These are phyloP conservation scores for Channallabes apus DNA, from an alignment of 2,797 vertebrate species.

Conservation along the genomic window DNA sequence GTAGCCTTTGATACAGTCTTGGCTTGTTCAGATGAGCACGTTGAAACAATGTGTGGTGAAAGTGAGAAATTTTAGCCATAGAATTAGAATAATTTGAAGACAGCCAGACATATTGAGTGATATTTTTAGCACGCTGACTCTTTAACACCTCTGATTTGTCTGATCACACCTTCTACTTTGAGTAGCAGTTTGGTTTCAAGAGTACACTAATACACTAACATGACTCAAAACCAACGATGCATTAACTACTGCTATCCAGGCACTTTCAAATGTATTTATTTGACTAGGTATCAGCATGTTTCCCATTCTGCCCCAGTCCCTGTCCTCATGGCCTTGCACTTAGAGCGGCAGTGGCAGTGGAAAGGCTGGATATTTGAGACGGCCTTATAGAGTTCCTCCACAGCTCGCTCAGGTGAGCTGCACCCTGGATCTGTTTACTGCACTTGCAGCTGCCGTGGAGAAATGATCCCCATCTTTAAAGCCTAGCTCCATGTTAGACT, in stretches of 20 bases:
- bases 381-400: conserved; percentile 63
- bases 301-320: conserved; percentile 44
- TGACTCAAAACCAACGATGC: background rate
- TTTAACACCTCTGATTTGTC: background rate
- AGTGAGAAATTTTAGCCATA: conserved; percentile 3
- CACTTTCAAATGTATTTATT: background rate
- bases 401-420: conserved; percentile 71
- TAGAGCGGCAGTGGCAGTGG: conserved; percentile 46
- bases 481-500: conserved; percentile 63
- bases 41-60: background rate
- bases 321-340: conserved; percentile 47
- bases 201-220: background rate
- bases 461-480: conserved; percentile 72
- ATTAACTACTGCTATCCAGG: background rate
- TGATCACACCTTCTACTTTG: background rate
- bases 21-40: background rate
- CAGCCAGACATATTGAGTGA: conserved; percentile 3
- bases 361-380: conserved; percentile 70
- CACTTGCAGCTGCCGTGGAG: conserved; percentile 68
- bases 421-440: conserved; percentile 72
- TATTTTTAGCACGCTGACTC: background rate
- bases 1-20: background rate
- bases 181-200: background rate
- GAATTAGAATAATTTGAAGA: background rate
- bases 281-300: conserved; percentile 34